These are phyloP conservation scores for Tenualosa ilisha DNA, from an alignment of 2,797 vertebrate genomes.

Conservation along the genomic window DNA sequence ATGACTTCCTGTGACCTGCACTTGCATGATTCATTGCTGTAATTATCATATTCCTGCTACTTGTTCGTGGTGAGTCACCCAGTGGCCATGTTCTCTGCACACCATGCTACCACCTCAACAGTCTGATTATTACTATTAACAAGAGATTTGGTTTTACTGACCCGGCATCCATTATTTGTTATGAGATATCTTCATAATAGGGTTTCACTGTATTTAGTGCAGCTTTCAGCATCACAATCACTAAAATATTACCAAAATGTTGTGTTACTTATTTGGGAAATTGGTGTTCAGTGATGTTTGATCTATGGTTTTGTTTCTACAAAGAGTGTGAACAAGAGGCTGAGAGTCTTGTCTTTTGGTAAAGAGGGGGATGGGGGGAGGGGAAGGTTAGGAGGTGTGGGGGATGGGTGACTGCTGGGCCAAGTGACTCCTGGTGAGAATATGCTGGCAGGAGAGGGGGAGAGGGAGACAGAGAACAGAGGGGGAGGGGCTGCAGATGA, in stretches of 20 bases:
- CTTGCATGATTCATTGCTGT: constrained; percentile 10
- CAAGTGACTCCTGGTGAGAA: background rate
- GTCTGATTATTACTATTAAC: background rate
- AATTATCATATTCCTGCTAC: background rate
- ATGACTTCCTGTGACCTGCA: constrained; percentile 19
- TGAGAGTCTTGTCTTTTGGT: background rate
- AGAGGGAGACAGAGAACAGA: constrained; percentile 64
- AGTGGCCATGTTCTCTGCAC: background rate
- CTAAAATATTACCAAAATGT: background rate
- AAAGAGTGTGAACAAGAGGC: background rate
- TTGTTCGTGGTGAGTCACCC: constrained; percentile 24
- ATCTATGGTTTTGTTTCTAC: background rate
- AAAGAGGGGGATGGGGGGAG: background rate
- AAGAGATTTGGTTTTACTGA: background rate
- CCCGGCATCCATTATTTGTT: background rate
- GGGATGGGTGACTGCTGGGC: constrained; percentile 21
- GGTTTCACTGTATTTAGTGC: background rate
- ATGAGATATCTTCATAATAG: background rate
- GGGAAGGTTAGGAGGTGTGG: background rate
- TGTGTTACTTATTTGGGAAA: background rate
- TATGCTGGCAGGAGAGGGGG: background rate
- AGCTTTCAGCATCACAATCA: background rate
- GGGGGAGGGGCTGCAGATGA: constrained; percentile 32
- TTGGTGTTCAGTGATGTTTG: background rate
- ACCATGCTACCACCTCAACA: background rate